These are phyloP conservation scores for Caenorhabditis briggsae DNA, from an alignment of 1,140 invertebrate species.

Conservation along the genomic window DNA sequence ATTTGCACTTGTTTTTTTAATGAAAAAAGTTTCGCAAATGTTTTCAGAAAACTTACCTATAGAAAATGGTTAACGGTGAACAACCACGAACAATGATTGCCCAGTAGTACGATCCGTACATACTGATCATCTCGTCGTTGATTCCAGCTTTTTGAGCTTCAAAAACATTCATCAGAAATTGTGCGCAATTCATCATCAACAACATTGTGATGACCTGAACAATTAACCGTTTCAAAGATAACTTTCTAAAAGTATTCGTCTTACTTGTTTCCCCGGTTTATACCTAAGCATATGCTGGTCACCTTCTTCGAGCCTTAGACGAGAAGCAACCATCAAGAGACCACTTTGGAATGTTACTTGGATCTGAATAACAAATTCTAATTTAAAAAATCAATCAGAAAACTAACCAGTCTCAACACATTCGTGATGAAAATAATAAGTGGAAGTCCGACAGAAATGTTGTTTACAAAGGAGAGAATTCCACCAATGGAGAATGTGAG, in stretches of 20 bases:
- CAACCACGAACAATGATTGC: conserved; percentile 61
- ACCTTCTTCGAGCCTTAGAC: conserved; percentile 34
- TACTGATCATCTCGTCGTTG: conserved; percentile 59
- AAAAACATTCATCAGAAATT: conserved; percentile 64
- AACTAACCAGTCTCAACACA: conserved; percentile 53
- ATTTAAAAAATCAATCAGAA: not conserved
- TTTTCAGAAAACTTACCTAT: conserved; percentile 33
- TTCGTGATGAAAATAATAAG: conserved; percentile 59
- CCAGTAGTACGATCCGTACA: conserved; percentile 63
- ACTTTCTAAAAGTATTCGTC: too few species aligned
- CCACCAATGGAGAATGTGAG: conserved; percentile 59
- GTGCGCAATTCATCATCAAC: conserved; percentile 59
- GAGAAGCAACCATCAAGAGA: conserved; percentile 48
- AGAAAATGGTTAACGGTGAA: conserved; percentile 63
- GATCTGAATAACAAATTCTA: conserved; percentile 1
- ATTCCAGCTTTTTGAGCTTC: conserved; percentile 65
- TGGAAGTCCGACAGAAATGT: conserved; percentile 18
- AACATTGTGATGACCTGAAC: conserved; percentile 61
- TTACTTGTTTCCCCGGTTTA: conserved; percentile 64
- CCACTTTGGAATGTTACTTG: conserved; percentile 63
- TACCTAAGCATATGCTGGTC: conserved; percentile 57
- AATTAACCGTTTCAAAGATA: too few species aligned
- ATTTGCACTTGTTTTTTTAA: not conserved
- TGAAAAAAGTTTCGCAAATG: not conserved
- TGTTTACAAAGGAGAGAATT: conserved; percentile 60